phyloP scores from a whole-genome alignment of 2,113 vertebrate species.

The Megatriorchis doriae region DNA sequence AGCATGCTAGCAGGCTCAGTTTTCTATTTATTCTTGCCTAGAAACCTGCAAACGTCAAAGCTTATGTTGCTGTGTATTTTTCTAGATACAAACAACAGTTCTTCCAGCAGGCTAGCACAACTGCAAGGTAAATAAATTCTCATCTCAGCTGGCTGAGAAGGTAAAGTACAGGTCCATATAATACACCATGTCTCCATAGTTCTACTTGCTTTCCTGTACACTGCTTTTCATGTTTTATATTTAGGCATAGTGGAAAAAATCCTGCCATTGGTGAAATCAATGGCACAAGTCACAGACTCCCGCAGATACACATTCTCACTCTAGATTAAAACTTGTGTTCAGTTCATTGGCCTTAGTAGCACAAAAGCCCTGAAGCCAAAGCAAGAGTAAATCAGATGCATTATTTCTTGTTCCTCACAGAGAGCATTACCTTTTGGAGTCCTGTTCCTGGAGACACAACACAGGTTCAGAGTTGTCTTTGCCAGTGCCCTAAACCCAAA shows the following conservation, averaged over 20 bases:
- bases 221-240: not conserved
- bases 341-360: not conserved
- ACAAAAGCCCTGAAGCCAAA: not conserved
- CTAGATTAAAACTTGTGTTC: not conserved
- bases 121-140: not conserved
- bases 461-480: not conserved
- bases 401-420: not conserved
- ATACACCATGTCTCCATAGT: not conserved
- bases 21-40: slow-evolving; percentile 21
- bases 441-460: not conserved
- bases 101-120: not conserved
- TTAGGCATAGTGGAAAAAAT: not conserved
- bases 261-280: not conserved
- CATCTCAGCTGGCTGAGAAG: not conserved
- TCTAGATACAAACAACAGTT: not conserved
- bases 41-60: not conserved
- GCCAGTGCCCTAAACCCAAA: not conserved
- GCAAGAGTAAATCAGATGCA: not conserved
- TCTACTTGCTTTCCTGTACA: not conserved
- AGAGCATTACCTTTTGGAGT: not conserved
- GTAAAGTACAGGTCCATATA: not conserved
- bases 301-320: not conserved
- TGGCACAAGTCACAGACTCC: not conserved
- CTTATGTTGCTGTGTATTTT: not conserved
- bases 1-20: not conserved